Evolutionary conservation across 2,797 vertebrate species (phyloP), one percentile per base, ranked within the genome.

Genomic region (Xenops minutus): DNA sequence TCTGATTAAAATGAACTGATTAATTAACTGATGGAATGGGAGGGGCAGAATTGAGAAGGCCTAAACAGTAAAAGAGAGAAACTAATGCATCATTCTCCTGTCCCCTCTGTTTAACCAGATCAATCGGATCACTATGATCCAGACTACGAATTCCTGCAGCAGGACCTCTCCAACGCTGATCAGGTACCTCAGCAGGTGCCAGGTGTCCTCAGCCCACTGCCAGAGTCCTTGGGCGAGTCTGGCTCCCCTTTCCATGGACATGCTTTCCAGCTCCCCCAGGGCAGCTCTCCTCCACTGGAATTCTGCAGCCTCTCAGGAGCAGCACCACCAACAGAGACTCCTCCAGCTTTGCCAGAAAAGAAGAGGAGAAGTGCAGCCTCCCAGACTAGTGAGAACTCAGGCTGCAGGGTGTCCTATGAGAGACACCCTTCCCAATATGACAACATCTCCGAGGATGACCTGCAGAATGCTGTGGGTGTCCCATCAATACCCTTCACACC

Each of bases 61-160:
- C 46, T 82, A 14, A 82, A 48, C 4, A 58, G 36, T 59, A 9
- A 30, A 37, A 80, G 52, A 62, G 69, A 44, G 34, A 80, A 86
- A 61, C 37, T 95, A 75, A 93, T 36, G 6, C 26, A 29, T 59
- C 10, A 7, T 22, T 83, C 23, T 84, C 11, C 46, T 52, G 34
- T 79, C 27, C 23, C 98, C 94, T 98, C 58, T 55, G 12, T 81
- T 79, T 36, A 97, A 93, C 84, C 98, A 93, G 99, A 99, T 97
- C 99, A 98, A 82, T 99, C 98, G 8, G 99, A 99, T 97, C 99
- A 98, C 92, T 99, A 99, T 44, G 99, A 99, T 92, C 99, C 99
- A 0, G 99, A 99, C 97, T 99, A 99, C 29, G 99, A 99, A 97
- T 99, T 99, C 97, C 98, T 99, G 75, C 99, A 99, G 97, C 99